phyloP scores from a whole-genome alignment of 2,888 invertebrate species.

The Tachina lurida region DNA sequence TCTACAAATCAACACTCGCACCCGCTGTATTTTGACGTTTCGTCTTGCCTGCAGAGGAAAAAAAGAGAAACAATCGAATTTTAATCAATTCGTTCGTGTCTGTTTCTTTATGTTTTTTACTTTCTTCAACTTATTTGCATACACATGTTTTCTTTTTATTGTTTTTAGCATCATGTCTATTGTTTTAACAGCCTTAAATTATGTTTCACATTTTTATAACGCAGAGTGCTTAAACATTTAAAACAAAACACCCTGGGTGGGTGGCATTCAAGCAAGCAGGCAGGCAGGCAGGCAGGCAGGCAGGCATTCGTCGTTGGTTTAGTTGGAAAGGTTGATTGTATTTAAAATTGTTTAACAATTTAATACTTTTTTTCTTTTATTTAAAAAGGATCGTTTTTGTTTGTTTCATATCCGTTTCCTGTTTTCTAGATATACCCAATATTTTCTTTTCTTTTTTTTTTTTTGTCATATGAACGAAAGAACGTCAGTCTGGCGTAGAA shows the following conservation, averaged over 20 bases:
- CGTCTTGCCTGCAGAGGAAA: constrained; percentile 11
- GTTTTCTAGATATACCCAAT: constrained; percentile 52
- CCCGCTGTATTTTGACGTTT: constrained; percentile 48
- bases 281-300: constrained; percentile 1
- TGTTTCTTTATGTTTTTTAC: constrained; percentile 64
- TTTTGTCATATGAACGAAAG: not conserved
- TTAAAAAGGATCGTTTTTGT: constrained; percentile 37
- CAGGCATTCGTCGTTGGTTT: not conserved
- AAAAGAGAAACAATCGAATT: constrained; percentile 81
- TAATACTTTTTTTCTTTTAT: constrained; percentile 58
- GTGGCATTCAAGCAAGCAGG: not conserved
- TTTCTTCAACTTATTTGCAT: constrained; percentile 70
- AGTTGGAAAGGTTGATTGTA: constrained; percentile 30
- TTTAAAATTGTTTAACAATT: constrained; percentile 66
- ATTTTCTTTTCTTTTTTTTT: constrained; percentile 1
- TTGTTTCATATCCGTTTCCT: constrained; percentile 70
- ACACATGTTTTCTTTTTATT: constrained; percentile 66
- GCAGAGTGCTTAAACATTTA: constrained; percentile 27
- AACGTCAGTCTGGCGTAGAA: constrained; percentile 51
- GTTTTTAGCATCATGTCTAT: constrained; percentile 62
- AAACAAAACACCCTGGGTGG: constrained; percentile 3
- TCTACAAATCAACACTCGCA: constrained; percentile 50
- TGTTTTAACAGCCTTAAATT: constrained; percentile 68
- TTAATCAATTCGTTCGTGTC: constrained; percentile 82
- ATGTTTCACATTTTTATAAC: constrained; percentile 47